Evolutionary conservation across 2,113 vertebrate genomes (phyloP), one percentile per base, ranked within the genome.

Genomic region (Geothlypis trichas): DNA sequence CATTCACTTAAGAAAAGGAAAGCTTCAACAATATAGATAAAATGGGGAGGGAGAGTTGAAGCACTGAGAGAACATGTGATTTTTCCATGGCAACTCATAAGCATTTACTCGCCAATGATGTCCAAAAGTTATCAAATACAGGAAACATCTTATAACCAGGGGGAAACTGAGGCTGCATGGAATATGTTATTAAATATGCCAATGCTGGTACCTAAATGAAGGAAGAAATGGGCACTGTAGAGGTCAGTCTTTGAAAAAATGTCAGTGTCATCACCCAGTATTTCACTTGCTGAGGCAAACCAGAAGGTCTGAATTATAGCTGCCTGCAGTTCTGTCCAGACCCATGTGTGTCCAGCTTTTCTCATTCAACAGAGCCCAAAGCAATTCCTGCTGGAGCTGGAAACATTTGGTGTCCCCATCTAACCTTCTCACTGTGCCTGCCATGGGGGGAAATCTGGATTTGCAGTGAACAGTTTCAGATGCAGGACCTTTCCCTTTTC

Each of bases 311-410:
- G 57, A 86, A 67, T 87, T 82, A 90, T 3, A 75, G 31, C 42
- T 59, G 77, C 39, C 65, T 71, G 69, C 77, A 80, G 55, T 65
- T 67, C n/a, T 63, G 30, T 44, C 35, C 73, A 81, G 73, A 67
- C 44, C 59, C 55, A 44, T 0, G 4, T 66, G 58, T 33, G 28
- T 18, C n/a, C 67, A 84, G 76, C 15, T 83, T 90, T 93, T 74
- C 88, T 95, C 42, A 94, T 94, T 88, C 92, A 77, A 80, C 46
- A 77, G 71, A 87, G 81, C 63, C 89, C 61, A 82, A 65, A 95
- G 63, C 71, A 42, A 82, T 67, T 85, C 79, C 47, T 95, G 58
- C 55, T 77, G 59, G 63, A 88, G 33, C 27, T 82, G 46, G 49
- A 75, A 93, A 83, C 63, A 79, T 84, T 82, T 89, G 87, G 84